Conservation (phyloP, 2,797 vertebrate species). For the Myotis vivesi region DNA sequence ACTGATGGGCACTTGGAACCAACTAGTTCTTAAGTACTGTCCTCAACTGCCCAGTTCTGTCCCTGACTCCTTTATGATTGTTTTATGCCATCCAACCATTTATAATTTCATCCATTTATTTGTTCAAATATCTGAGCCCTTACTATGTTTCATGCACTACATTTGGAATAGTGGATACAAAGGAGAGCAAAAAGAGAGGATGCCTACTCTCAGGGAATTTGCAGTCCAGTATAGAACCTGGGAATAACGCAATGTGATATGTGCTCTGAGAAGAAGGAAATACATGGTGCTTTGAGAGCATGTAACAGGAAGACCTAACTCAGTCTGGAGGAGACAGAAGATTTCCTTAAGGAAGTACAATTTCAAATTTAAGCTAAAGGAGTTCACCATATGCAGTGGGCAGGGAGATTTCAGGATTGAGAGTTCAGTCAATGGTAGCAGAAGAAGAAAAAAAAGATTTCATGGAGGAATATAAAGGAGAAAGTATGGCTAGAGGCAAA, state of each 20-base stretch:
- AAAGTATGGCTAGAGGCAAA: neutral
- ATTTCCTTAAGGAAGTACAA: neutral
- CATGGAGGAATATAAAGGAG: neutral
- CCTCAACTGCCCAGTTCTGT: neutral
- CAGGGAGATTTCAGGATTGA: conserved; percentile 9
- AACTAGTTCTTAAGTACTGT: neutral
- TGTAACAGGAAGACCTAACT: neutral
- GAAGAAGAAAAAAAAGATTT: neutral
- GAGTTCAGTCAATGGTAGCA: neutral
- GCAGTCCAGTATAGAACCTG: neutral
- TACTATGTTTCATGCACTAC: neutral
- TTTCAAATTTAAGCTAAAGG: conserved; percentile 48
- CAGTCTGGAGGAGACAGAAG: neutral
- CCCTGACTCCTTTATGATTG: neutral
- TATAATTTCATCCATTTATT: neutral
- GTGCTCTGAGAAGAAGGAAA: neutral
- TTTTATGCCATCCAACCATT: neutral
- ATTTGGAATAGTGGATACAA: neutral
- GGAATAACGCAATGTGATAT: neutral
- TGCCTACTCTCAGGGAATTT: neutral
- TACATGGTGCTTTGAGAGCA: neutral
- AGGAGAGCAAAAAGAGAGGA: neutral
- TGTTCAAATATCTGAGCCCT: neutral
- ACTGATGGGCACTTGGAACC: neutral
- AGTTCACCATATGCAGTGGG: neutral